phyloP scores from a whole-genome alignment of 2,888 invertebrate species.

The Drosophila nr. fundita region DNA sequence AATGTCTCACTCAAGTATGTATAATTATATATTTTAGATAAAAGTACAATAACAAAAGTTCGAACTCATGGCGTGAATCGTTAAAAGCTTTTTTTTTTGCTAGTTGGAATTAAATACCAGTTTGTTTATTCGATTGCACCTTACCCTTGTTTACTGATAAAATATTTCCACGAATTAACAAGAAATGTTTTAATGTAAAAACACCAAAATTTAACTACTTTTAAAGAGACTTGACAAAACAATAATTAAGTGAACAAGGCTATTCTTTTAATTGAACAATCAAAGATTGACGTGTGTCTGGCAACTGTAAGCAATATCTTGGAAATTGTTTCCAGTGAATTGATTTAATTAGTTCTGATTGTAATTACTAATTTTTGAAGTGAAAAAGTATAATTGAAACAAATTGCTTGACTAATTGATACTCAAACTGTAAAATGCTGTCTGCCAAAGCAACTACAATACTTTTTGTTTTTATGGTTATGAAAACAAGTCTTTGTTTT shows the following conservation, averaged over 20 bases:
- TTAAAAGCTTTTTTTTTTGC: slow-evolving; percentile 13
- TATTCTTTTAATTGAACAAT: slow-evolving; percentile 6
- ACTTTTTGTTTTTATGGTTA: not conserved
- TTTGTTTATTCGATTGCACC: slow-evolving; percentile 1
- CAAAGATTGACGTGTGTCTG: not conserved
- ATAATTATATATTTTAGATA: slow-evolving; percentile 43
- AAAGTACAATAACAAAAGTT: slow-evolving; percentile 32
- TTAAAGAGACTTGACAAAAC: not conserved
- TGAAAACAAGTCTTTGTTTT: not conserved
- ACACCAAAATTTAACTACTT: slow-evolving; percentile 2
- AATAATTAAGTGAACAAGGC: not conserved
- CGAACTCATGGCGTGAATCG: slow-evolving; percentile 38
- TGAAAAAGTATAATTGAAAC: not conserved
- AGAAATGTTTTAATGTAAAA: slow-evolving; percentile 12
- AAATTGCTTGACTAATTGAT: slow-evolving; percentile 10
- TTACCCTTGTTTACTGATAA: slow-evolving; percentile 8
- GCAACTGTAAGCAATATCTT: slow-evolving; percentile 7
- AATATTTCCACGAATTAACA: slow-evolving; percentile 11
- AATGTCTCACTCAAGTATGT: slow-evolving; percentile 56
- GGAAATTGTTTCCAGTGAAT: slow-evolving; percentile 8
- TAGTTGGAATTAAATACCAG: slow-evolving; percentile 3
- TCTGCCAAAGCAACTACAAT: not conserved
- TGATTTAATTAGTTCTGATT: slow-evolving; percentile 9
- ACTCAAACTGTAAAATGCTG: not conserved
- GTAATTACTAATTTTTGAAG: not conserved